Conservation (phyloP, 2,113 vertebrate species). For the Leptobrachium ailaonicum region DNA sequence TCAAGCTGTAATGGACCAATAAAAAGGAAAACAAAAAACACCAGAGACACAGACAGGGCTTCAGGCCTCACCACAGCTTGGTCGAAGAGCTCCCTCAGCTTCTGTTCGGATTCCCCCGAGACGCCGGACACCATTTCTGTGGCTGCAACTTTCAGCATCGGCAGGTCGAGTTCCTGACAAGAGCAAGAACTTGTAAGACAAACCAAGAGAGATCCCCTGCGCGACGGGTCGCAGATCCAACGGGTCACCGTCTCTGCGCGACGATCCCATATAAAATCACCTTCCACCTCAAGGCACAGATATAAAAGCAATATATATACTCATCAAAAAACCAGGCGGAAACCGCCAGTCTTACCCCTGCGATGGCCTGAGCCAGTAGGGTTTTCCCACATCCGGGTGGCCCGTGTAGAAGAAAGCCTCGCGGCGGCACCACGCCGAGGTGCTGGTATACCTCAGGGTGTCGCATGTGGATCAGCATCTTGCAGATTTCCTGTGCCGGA, state of each 20-base stretch:
- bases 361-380: constrained; percentile 88
- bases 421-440: constrained; percentile 84
- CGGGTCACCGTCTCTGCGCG: too few species aligned
- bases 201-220: too few species aligned
- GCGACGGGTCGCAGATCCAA: too few species aligned
- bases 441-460: constrained; percentile 91
- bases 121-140: constrained; percentile 95
- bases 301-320: too few species aligned
- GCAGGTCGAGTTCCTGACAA: constrained; percentile 83
- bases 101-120: constrained; percentile 95
- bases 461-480: constrained; percentile 87
- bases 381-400: constrained; percentile 97
- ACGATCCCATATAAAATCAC: too few species aligned
- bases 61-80: constrained; percentile 80
- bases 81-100: constrained; percentile 89
- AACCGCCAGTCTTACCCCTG: constrained; percentile 76
- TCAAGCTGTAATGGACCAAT: too few species aligned
- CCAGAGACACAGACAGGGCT: not conserved
- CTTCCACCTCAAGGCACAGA: too few species aligned
- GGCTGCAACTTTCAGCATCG: constrained; percentile 90
- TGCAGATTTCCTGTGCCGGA: constrained; percentile 84
- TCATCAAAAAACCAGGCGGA: not conserved
- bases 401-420: constrained; percentile 91
- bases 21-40: too few species aligned
- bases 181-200: constrained; percentile 27